Evolutionary conservation across 2,797 vertebrate genomes (phyloP).

Genomic region (Notolabrus celidotus): DNA sequence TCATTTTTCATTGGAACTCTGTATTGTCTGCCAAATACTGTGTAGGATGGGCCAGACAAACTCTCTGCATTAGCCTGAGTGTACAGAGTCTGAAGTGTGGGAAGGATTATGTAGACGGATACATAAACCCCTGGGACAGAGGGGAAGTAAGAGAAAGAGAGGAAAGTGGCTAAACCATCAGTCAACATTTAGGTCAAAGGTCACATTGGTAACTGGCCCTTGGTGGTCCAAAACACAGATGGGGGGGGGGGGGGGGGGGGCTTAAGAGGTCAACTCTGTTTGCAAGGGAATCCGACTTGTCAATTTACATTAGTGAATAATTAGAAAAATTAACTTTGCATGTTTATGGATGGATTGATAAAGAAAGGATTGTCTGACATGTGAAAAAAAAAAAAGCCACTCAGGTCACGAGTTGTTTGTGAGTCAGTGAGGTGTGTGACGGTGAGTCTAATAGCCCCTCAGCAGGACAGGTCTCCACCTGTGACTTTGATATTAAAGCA

Average conservation of each 20-base stretch:
- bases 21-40: no score
- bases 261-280: constrained; percentile 42
- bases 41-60: no score
- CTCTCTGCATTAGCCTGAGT: no score
- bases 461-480: constrained; percentile 67
- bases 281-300: constrained; percentile 44
- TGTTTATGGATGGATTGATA: constrained; percentile 30
- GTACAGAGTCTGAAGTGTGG: constrained; percentile 2
- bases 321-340: constrained; percentile 38
- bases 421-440: constrained; percentile 78
- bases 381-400: constrained; percentile 43
- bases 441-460: constrained; percentile 73
- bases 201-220: constrained; percentile 44
- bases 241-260: neutral
- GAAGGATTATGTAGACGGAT: constrained; percentile 18
- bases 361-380: constrained; percentile 43
- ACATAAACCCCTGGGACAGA: constrained; percentile 17
- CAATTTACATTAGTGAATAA: constrained; percentile 45
- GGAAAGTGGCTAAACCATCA: constrained; percentile 52
- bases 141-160: constrained; percentile 7
- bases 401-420: constrained; percentile 76
- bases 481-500: constrained; percentile 64
- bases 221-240: constrained; percentile 44
- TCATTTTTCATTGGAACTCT: no score
- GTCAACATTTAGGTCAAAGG: constrained; percentile 66